phyloP scores from a whole-genome alignment of 1,140 invertebrate species.

The Conus ventricosus region DNA sequence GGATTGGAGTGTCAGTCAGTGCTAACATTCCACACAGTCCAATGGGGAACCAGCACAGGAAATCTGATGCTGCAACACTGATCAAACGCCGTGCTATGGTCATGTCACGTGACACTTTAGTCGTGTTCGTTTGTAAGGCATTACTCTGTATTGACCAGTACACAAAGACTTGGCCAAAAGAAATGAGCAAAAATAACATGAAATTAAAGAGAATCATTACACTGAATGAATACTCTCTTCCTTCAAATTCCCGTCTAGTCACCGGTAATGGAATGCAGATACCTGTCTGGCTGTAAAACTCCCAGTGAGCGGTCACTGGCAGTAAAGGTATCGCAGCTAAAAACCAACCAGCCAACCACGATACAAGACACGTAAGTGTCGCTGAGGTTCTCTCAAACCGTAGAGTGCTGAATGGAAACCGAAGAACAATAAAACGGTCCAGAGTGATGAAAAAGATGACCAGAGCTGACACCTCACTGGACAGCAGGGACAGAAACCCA shows the following conservation, averaged over 20 bases:
- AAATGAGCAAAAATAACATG: constrained; percentile 43
- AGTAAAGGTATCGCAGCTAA: constrained; percentile 39
- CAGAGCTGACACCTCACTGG: too few relatives aligned
- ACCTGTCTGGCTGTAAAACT: neutral
- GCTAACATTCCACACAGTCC: too few relatives aligned
- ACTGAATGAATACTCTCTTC: constrained; percentile 26
- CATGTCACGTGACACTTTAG: constrained; percentile 2
- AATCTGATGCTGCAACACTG: too few relatives aligned
- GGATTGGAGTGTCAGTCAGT: too few relatives aligned
- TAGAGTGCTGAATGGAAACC: too few relatives aligned
- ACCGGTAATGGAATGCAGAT: constrained; percentile 31
- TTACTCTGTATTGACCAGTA: constrained; percentile 31
- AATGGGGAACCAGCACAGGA: too few relatives aligned
- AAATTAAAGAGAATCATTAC: neutral
- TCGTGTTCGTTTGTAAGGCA: neutral
- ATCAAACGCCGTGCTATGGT: constrained; percentile 26
- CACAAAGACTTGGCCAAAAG: constrained; percentile 43
- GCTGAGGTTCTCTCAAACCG: too few relatives aligned
- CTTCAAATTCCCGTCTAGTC: constrained; percentile 46
- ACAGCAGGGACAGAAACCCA: too few relatives aligned
- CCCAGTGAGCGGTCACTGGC: constrained; percentile 27
- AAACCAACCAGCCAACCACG: constrained; percentile 28
- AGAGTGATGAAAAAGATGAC: too few relatives aligned
- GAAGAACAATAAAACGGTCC: too few relatives aligned
- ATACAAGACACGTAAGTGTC: too few relatives aligned